Conservation (phyloP, 2,888 invertebrate species). For the Cybosia mesomella region DNA sequence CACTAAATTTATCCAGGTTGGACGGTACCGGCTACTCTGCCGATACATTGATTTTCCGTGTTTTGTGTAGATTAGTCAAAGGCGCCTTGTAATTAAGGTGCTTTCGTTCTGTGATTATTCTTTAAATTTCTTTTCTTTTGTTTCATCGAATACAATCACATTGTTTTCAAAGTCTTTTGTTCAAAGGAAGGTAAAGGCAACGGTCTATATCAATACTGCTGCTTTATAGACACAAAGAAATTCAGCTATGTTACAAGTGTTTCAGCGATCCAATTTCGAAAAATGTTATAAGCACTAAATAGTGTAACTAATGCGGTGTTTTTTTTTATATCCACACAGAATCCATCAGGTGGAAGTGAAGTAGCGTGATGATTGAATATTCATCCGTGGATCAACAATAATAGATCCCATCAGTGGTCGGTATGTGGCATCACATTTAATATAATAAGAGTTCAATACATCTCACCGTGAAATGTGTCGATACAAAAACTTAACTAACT, state of each 20-base stretch:
- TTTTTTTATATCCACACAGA: constrained; percentile 69
- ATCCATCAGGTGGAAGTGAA: constrained; percentile 73
- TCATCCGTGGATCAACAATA: constrained; percentile 86
- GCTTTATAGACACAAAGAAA: constrained; percentile 46
- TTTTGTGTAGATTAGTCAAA: constrained; percentile 76
- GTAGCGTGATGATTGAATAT: constrained; percentile 84
- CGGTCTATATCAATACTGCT: constrained; percentile 35
- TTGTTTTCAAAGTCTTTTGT: constrained; percentile 52
- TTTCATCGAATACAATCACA: constrained; percentile 49
- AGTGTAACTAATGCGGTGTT: constrained; percentile 66
- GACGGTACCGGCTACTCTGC: constrained; percentile 70
- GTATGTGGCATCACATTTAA: constrained; percentile 86
- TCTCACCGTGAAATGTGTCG: constrained; percentile 86
- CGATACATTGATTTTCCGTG: constrained; percentile 77
- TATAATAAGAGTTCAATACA: constrained; percentile 86
- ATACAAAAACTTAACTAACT: constrained; percentile 86
- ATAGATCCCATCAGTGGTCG: constrained; percentile 84
- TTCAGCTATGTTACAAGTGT: constrained; percentile 41
- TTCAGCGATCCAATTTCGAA: constrained; percentile 53
- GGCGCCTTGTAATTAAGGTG: constrained; percentile 80
- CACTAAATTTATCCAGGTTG: constrained; percentile 81
- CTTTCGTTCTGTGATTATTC: constrained; percentile 66
- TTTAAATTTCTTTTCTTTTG: constrained; percentile 57
- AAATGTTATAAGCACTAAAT: constrained; percentile 61
- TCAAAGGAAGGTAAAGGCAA: constrained; percentile 39